Evolutionary conservation across 1,140 invertebrate genomes (phyloP).

Genomic region (Scaptomyza graminum): DNA sequence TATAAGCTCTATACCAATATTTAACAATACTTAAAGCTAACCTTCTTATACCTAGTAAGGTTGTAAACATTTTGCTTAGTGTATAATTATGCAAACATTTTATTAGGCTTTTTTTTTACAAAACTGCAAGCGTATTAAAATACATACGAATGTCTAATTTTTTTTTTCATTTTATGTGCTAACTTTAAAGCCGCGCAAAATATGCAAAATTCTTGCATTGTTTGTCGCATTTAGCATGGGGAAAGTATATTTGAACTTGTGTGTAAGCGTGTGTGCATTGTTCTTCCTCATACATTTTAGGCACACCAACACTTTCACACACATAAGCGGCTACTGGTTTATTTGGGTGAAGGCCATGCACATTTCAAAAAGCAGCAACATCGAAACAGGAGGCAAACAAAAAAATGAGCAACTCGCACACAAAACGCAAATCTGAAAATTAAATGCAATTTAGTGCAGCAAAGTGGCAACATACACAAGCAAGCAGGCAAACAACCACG

Average conservation of each 20-base stretch:
- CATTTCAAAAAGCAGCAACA: conserved; percentile 30
- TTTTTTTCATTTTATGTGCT: conserved; percentile 23
- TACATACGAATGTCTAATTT: conserved; percentile 43
- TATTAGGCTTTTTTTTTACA: conserved; percentile 34
- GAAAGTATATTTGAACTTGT: conserved; percentile 23
- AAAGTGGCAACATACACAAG: conserved; percentile 70
- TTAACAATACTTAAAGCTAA: too few species aligned
- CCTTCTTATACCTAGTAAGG: too few species aligned
- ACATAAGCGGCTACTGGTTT: conserved; percentile 50
- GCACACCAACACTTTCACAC: conserved; percentile 43
- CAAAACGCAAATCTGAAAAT: conserved; percentile 72
- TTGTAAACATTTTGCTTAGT: conserved; percentile 18
- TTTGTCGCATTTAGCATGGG: conserved; percentile 50
- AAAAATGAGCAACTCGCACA: conserved; percentile 24
- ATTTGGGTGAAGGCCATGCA: conserved; percentile 75
- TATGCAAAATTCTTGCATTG: conserved; percentile 65
- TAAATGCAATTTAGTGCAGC: conserved; percentile 80
- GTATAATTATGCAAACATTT: conserved; percentile 69
- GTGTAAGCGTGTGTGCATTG: conserved; percentile 50
- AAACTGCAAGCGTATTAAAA: conserved; percentile 2
- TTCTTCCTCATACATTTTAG: conserved; percentile 77
- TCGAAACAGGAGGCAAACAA: conserved; percentile 19
- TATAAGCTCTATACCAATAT: too few species aligned
- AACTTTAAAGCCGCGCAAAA: conserved; percentile 68
- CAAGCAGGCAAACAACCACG: conserved; percentile 15